phyloP scores from a whole-genome alignment of 2,113 vertebrate genomes.

The Cyrtonyx montezumae region DNA sequence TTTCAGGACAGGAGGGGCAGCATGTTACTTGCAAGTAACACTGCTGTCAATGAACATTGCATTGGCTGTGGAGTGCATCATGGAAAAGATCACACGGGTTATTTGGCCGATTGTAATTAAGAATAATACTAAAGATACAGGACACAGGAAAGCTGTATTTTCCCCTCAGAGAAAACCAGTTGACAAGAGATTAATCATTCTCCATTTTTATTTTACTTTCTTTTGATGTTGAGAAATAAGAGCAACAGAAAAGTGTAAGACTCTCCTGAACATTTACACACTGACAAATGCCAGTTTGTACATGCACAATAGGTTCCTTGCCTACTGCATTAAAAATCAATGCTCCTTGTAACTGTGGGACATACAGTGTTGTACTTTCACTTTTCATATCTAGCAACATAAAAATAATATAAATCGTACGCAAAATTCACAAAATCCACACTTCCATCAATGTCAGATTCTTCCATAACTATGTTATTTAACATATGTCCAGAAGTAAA shows the following conservation, averaged over 20 bases:
- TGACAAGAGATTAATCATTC: background rate
- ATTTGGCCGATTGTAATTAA: background rate
- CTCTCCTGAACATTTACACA: background rate
- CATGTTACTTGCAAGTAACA: rapidly evolving
- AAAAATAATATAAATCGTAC: background rate
- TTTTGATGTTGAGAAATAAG: background rate
- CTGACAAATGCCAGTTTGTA: background rate
- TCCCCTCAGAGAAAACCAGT: background rate
- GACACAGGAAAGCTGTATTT: background rate
- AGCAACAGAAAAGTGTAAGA: background rate
- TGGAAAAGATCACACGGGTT: background rate
- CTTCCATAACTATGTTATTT: background rate
- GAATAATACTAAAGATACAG: background rate
- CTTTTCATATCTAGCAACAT: background rate
- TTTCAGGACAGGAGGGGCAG: background rate
- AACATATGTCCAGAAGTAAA: background rate
- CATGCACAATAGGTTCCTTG: background rate
- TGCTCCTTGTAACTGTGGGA: background rate
- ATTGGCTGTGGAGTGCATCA: rapidly evolving
- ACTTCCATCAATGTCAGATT: background rate
- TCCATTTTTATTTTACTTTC: background rate
- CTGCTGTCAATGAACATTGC: background rate
- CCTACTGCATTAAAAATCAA: background rate
- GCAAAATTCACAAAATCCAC: background rate
- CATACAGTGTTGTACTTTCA: background rate